A percentile compares a stretch with the other conserved stretches of the same genome.
phyloP scores from a whole-genome alignment of 1,140 invertebrate genomes.

The Caenorhabditis briggsae region DNA sequence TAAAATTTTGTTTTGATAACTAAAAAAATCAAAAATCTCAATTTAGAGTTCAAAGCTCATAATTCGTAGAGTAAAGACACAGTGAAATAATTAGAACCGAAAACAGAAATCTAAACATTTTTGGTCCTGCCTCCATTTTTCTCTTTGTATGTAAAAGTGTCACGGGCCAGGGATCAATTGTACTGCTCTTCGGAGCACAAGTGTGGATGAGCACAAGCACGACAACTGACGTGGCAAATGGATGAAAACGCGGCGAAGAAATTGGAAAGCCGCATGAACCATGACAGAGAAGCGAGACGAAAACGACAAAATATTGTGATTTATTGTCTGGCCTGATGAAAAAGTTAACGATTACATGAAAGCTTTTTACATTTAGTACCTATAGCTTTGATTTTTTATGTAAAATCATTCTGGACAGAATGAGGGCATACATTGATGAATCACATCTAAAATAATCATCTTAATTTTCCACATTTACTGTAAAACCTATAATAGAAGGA shows the following conservation, averaged over 20 bases:
- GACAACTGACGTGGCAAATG: conserved; percentile 53
- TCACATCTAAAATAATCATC: too few relatives aligned
- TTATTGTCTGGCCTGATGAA: conserved; percentile 4
- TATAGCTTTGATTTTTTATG: too few relatives aligned
- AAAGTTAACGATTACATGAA: not conserved
- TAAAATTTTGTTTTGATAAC: conserved; percentile 16
- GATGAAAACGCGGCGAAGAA: conserved; percentile 39
- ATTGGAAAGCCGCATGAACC: conserved; percentile 43
- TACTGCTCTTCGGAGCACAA: conserved; percentile 44
- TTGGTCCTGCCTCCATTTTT: not conserved
- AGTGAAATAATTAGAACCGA: not conserved
- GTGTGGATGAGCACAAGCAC: conserved; percentile 30
- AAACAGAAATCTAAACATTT: conserved; percentile 45
- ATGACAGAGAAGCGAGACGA: conserved; percentile 45
- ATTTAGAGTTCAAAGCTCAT: not conserved
- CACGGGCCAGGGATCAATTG: conserved; percentile 42
- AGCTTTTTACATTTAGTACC: too few relatives aligned
- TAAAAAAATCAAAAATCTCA: too few relatives aligned
- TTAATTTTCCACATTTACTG: too few relatives aligned
- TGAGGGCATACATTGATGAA: too few relatives aligned
- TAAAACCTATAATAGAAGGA: too few relatives aligned
- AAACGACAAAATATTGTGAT: conserved; percentile 54
- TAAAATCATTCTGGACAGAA: too few relatives aligned
- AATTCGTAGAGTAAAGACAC: not conserved
- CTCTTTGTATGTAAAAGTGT: conserved; percentile 16